Percentiles rank a stretch among this genome's conserved stretches.
phyloP scores from a whole-genome alignment of 2,113 vertebrate species.

The Mixornis gularis region DNA sequence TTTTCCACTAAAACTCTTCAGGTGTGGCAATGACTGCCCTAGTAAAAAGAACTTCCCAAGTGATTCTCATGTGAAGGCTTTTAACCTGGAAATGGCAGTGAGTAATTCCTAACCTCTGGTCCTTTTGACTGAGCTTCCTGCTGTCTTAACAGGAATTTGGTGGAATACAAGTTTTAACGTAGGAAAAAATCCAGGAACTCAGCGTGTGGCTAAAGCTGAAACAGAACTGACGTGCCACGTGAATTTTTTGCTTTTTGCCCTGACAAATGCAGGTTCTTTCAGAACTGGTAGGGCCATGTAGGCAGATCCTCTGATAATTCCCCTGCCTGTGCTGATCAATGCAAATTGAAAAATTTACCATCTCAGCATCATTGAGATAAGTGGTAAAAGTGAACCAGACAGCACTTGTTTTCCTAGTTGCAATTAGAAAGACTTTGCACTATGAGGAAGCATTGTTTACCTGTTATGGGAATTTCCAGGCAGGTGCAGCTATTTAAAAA shows the following conservation, averaged over 20 bases:
- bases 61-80: background rate
- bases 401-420: background rate
- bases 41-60: background rate
- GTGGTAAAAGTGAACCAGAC: background rate
- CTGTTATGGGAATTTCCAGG: background rate
- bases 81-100: background rate
- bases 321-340: accelerated
- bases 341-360: background rate
- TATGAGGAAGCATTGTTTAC: background rate
- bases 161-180: background rate
- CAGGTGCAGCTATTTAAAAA: background rate
- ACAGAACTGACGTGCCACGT: accelerated
- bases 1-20: background rate
- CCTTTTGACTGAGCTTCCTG: background rate
- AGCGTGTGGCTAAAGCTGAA: accelerated
- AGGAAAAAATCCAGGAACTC: background rate
- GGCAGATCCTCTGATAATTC: background rate
- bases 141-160: background rate
- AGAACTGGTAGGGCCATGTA: accelerated
- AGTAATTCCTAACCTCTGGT: background rate
- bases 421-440: background rate
- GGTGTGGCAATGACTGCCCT: background rate
- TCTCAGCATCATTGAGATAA: background rate
- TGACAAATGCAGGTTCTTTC: background rate
- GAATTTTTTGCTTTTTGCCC: background rate